Base-by-base conservation (phyloP, 2,113 vertebrate genomes). In the Trematomus loennbergii region DNA sequence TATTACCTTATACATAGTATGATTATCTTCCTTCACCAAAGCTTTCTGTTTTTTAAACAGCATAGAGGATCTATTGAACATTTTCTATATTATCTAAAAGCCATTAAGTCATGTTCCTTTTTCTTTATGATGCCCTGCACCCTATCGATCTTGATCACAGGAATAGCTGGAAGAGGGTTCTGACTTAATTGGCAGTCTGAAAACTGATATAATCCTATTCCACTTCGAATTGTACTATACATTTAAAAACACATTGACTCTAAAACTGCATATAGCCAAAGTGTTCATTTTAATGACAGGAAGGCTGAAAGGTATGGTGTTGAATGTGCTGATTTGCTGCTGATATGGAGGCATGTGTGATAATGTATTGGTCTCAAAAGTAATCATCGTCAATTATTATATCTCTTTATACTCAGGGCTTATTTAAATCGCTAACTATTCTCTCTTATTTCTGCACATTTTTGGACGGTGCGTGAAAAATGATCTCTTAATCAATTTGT, bases 11-110 rank as follows among this genome's bases (percentile, higher is more conserved):
- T 45, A 49, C 40, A 25, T 65, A 63, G 58, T 63, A 40, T 68
- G 20, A 65, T 66, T 67, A 13, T 46, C 22, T 15, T 16, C 49
- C 49, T 59, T 59, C 18, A 78, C 13, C 46, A 4, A 79, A 61
- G 60, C 53, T 75, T 67, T 64, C n/a, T 53, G 57, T 11, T 77
- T 13, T n/a, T 76, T 58, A 5, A 29, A 55, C 17, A 25, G 36
- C 10, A 40, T 6, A n/a, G 17, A 8, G 0, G 33, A 70, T 76
- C 12, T 69, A 12, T 76, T 57, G 0, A 12, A 48, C n/a, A 60
- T 63, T 33, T 75, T 13, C 15, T 13, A 6, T 63, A 54, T 67
- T 29, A 20, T 68, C 12, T 64, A 22, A 64, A 72, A 67, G 50
- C 7, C 9, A 29, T 3, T 7, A 70, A 62, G 33, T 68, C 62